Conservation (phyloP, 2,888 invertebrate genomes). For the Hemicrepidius hirtus region DNA sequence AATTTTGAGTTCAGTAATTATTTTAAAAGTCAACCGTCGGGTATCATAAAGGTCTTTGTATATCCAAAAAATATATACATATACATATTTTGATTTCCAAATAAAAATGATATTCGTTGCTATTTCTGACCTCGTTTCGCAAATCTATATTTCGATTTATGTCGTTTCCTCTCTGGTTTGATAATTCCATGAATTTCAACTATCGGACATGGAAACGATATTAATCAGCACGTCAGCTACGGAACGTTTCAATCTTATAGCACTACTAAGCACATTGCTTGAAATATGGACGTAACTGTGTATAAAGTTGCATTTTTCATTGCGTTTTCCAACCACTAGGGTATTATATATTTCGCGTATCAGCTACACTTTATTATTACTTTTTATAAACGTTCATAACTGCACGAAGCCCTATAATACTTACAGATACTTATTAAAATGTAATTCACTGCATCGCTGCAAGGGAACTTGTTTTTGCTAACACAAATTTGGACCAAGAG, state of each 20-base stretch:
- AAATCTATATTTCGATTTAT: slow-evolving; percentile 42
- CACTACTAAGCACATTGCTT: slow-evolving; percentile 5
- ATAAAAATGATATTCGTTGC: slow-evolving; percentile 3
- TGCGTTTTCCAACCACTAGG: slow-evolving; percentile 24
- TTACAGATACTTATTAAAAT: slow-evolving; percentile 15
- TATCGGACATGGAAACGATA: slow-evolving; percentile 30
- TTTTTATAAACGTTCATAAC: slow-evolving; percentile 16
- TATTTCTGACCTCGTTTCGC: slow-evolving; percentile 8
- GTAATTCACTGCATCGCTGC: not conserved
- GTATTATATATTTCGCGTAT: slow-evolving; percentile 23
- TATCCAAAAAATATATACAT: too few species aligned
- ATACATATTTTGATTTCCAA: slow-evolving; percentile 20
- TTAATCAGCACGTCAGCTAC: slow-evolving; percentile 41
- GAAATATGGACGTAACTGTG: slow-evolving; percentile 23
- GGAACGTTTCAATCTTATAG: slow-evolving; percentile 19
- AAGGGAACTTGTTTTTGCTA: not conserved
- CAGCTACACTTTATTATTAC: slow-evolving; percentile 9
- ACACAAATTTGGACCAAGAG: not conserved
- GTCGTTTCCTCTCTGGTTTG: slow-evolving; percentile 34
- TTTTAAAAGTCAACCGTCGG: too few species aligned
- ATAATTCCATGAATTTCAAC: slow-evolving; percentile 43
- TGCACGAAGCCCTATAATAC: too few species aligned
- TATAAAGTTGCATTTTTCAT: slow-evolving; percentile 35
- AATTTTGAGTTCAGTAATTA: too few species aligned
- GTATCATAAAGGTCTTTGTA: too few species aligned